Evolutionary conservation across 2,888 invertebrate genomes (phyloP), one percentile per base, ranked within the genome.

Genomic region (Chymomyza fuscimana): DNA sequence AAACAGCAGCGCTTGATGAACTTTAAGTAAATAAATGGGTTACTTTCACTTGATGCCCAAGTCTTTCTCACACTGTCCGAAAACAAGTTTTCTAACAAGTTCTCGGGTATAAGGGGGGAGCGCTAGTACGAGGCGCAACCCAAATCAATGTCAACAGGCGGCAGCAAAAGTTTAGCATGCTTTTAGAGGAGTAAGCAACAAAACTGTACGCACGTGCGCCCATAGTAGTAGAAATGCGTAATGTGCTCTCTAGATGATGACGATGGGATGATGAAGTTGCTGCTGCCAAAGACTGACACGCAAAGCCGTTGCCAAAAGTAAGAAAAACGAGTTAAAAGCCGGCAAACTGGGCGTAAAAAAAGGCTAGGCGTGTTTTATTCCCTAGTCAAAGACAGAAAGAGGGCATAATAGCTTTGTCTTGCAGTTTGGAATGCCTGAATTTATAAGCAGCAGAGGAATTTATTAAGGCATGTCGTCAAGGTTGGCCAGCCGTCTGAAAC

Each of bases 21-120:
- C 79, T 82, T 81, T 65, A 81, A 85, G 81, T 81, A 82, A 87
- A 85, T 87, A 85, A 85, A 85, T 85, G 81, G 87, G 78, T 85
- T 81, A 87, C 85, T 85, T 79, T 80, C 73, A 69, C 70, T 32
- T 73, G 72, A 52, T 29, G 16, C 10, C 19, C 63, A 46, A 22
- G 22, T 19, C 25, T 63, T 40, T n/a, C 10, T 15, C 59, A 59
- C 29, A 7, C 59, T 32, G 29, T 29, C 59, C 40, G 12, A 46
- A 3, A 12, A 12, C 12, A 46, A 46, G 40, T 46, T 46, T 46
- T 46, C 40, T 12, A 12, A 46, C 40, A 46, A 46, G 40, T 46
- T 46, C 12, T 12, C 12, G 12, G 9, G 32, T 32, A 46, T 12
- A 12, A 12, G 12, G 12, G 12, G 40, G 4, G 40, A 10, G 12